Evolutionary conservation across 2,113 vertebrate genomes (phyloP).

Genomic region (Orycteropus afer): DNA sequence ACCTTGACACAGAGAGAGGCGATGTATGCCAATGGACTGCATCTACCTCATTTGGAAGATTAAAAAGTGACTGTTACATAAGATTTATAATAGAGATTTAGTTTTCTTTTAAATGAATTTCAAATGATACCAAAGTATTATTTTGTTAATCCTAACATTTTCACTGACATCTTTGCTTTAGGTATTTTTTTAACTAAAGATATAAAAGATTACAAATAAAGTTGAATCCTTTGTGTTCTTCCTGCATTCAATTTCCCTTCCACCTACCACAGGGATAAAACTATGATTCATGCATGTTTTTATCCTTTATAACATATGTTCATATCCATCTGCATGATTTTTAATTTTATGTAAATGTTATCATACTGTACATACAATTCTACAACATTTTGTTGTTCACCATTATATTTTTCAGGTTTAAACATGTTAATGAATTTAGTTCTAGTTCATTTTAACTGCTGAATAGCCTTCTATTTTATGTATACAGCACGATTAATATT

Average conservation of each 20-base stretch:
- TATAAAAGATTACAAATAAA: conserved; percentile 43
- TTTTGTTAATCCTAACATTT: conserved; percentile 42
- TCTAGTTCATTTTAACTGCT: conserved; percentile 23
- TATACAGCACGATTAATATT: background rate
- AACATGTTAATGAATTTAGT: background rate
- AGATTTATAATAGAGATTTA: conserved; percentile 23
- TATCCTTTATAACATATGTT: background rate
- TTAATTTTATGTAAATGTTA: conserved; percentile 37
- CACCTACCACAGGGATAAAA: background rate
- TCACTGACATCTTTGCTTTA: conserved; percentile 13
- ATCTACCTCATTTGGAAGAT: background rate
- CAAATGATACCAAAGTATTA: conserved; percentile 29
- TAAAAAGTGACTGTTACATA: background rate
- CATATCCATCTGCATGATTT: background rate
- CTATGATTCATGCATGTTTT: background rate
- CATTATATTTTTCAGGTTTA: conserved; percentile 7
- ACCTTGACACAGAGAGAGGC: conserved; percentile 55
- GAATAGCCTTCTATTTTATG: background rate
- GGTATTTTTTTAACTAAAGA: background rate
- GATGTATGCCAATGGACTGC: background rate
- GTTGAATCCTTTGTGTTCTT: background rate
- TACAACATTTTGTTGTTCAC: background rate
- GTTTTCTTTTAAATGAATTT: conserved; percentile 47
- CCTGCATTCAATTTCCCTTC: background rate
- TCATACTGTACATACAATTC: background rate